Conservation (phyloP, 92 coral and sea anemone species). For the Epizoanthus rinbou region DNA sequence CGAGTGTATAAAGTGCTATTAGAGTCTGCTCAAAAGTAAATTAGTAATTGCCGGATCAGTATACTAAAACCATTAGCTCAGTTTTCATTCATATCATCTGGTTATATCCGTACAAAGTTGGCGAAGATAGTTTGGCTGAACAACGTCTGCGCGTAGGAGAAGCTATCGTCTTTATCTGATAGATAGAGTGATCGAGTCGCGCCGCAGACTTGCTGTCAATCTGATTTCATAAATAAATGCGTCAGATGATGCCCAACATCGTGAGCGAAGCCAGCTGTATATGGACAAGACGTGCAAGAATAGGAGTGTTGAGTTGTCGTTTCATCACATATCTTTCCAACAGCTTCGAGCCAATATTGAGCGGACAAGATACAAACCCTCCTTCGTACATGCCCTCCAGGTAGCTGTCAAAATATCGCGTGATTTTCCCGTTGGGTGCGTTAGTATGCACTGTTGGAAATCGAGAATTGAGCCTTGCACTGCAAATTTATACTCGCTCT, state of each 20-base stretch:
- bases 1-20: slow-evolving; percentile 11
- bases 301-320: slow-evolving; percentile 13
- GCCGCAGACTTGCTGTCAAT: neutral
- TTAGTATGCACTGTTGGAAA: neutral
- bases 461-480: neutral
- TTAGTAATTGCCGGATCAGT: slow-evolving; percentile 20
- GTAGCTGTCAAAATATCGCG: slow-evolving; percentile 9
- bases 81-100: too few relatives aligned
- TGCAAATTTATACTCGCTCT: neutral
- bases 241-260: neutral
- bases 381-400: slow-evolving; percentile 9
- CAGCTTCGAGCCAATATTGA: slow-evolving; percentile 18
- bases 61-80: too few relatives aligned
- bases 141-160: neutral
- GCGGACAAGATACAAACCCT: neutral
- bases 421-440: slow-evolving; percentile 7
- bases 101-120: too few relatives aligned
- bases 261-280: neutral
- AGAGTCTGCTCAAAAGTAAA: slow-evolving; percentile 2
- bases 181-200: neutral
- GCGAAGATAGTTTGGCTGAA: too few relatives aligned
- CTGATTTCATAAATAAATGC: slow-evolving; percentile 7
- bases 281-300: slow-evolving; percentile 6
- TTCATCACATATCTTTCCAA: slow-evolving; percentile 19
- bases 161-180: neutral